Base-by-base conservation (phyloP, 2,888 invertebrate genomes). In the Epinotia brunnichana region DNA sequence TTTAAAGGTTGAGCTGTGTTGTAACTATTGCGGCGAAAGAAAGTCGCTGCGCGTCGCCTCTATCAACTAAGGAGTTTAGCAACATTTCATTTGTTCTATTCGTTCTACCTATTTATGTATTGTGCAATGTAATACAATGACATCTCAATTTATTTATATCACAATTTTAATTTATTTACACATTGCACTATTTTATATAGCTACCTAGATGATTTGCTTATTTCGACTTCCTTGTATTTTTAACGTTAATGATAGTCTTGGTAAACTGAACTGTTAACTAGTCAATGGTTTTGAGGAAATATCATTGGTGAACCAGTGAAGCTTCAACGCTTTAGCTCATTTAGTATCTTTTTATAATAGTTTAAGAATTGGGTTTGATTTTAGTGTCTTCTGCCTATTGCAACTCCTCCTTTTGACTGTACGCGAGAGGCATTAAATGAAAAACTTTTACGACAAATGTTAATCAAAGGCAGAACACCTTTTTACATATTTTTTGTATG, bases 271-370 rank as follows among this genome's bases (percentile, higher is more conserved):
- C 78, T 81, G 76, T 78, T 84, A 82, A 86, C 91, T 91, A 91
- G 90, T 90, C 91, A 90, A 86, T 84, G 83, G 87, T 87, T 85
- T 88, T 88, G 87, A 85, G 82, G 83, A 81, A 83, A 82, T 83
- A 78, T 83, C 76, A 78, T 83, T 84, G 81, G 81, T 77, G 76
- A 81, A 79, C 83, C 84, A 83, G 82, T 86, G 86, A 84, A 80
- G 81, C 83, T 87, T 85, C 85, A 84, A 80, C 77, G 83, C 85
- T 83, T 77, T 89, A 87, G 86, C 83, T 85, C 84, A 83, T 86
- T 81, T 86, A 83, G 82, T 82, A 84, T 83, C 78, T 81, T 83
- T 83, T 83, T 77, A 81, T 78, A 80, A 79, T 80, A 79, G 77
- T 80, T 74, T 84, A 82, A 84, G 79, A 72, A 73, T 78, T 72